Base-by-base conservation (phyloP, 2,113 vertebrate genomes). In the Morone chrysops region DNA sequence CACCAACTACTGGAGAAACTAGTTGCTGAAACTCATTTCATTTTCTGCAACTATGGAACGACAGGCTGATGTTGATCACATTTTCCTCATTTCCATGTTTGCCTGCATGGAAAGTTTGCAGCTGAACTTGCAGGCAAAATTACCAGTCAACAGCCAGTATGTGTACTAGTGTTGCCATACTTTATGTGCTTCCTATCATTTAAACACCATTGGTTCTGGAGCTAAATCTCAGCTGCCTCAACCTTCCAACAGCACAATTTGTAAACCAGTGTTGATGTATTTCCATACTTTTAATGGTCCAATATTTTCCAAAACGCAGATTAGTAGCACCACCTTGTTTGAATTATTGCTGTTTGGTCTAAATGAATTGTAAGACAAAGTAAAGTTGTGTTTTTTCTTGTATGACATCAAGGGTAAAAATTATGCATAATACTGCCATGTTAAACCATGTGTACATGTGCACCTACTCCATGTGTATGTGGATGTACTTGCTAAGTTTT, bases 31-130 rank as follows among this genome's bases (percentile, higher is more conserved):
- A 86, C 56, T 70, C 25, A 50, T 70, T 82, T 78, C 0, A 13
- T 68, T 47, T 70, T 62, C 45, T 57, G 36, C 18, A 38, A 48
- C 60, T 76, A 47, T 50, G 20, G 4, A 45, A 66, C 66, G 12
- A 65, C 0, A 1, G 40, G 43, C 56, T 71, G 59, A 75, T 87
- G 53, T 48, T 57, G 36, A 80, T 72, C n/a, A 69, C 36, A 69
- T 85, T 72, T 61, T 13, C 53, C 50, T 54, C 25, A 69, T 75
- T 68, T 86, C 45, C 71, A 61, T 53, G 48, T 84, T 70, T 80
- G 69, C 48, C 57, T 56, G 22, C 62, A 61, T 51, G 20, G 13
- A 75, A 84, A 80, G 25, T 69, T 72, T 85, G 47, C 9, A 40
- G 59, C 54, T 73, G 43, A 67, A 70, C n/a, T 57, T 54, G n/a